Evolutionary conservation across 2,888 invertebrate species (phyloP).

Genomic region (Caenorhabditis sp.): DNA sequence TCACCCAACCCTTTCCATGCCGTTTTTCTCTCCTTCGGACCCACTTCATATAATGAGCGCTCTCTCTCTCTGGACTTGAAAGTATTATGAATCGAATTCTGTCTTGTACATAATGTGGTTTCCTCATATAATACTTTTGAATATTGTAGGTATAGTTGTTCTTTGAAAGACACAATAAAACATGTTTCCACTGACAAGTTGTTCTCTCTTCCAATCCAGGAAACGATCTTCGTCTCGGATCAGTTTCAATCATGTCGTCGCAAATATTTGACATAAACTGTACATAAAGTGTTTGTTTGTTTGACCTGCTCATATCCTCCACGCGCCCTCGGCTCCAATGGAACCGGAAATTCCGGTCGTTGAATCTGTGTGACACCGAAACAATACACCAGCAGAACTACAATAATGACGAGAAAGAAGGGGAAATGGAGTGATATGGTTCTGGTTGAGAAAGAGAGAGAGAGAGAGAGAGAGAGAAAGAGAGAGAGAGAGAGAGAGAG

Average conservation of each 20-base stretch:
- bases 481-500: constrained; percentile 8
- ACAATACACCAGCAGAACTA: background rate
- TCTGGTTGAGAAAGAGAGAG: constrained; percentile 7
- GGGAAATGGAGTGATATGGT: background rate
- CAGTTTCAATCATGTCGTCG: constrained; percentile 11
- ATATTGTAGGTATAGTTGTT: constrained; percentile 30
- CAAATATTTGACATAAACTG: constrained; percentile 41
- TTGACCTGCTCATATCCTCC: constrained; percentile 26
- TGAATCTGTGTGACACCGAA: background rate
- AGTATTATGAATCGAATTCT: constrained; percentile 58
- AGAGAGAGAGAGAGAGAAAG: background rate
- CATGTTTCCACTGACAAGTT: background rate
- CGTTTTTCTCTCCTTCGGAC: background rate
- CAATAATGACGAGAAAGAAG: background rate
- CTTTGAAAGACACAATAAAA: constrained; percentile 19
- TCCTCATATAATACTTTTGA: constrained; percentile 43
- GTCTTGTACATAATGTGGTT: constrained; percentile 53
- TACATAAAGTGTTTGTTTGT: constrained; percentile 45
- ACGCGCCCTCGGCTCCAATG: background rate
- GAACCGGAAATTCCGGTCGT: constrained; percentile 39
- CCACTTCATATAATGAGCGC: background rate
- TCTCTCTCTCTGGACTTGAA: constrained; percentile 13
- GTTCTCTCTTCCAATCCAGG: background rate
- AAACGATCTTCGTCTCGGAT: no score
- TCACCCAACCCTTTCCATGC: constrained; percentile 5